These are phyloP conservation scores for Bradysia coprophila DNA, from an alignment of 1,140 invertebrate genomes.

Conservation along the genomic window DNA sequence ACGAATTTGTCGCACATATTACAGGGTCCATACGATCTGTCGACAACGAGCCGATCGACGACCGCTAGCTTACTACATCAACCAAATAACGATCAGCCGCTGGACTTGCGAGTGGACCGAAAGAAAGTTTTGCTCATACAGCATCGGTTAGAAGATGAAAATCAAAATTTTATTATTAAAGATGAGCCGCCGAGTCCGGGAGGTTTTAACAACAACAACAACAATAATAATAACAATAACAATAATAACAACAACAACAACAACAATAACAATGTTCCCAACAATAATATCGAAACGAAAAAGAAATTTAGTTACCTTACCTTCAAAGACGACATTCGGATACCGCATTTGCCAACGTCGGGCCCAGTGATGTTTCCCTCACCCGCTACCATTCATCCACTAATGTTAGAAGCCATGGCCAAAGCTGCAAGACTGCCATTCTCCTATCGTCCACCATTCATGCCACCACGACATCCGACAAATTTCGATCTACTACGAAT, in stretches of 20 bases:
- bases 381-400: slow-evolving; percentile 40
- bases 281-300: slow-evolving; percentile 1
- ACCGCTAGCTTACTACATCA: slow-evolving; percentile 2
- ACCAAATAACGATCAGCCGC: slow-evolving; percentile 38
- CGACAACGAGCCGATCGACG: slow-evolving; percentile 14
- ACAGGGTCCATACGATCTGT: slow-evolving; percentile 26
- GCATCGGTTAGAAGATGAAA: slow-evolving; percentile 45
- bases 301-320: background rate
- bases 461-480: slow-evolving; percentile 17
- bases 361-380: slow-evolving; percentile 30
- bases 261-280: slow-evolving; percentile 6
- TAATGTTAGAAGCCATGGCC: slow-evolving; percentile 52
- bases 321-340: background rate
- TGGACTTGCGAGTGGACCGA: slow-evolving; percentile 64
- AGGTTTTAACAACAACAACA: background rate
- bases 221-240: slow-evolving; percentile 1
- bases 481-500: slow-evolving; percentile 26
- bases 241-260: slow-evolving; percentile 2
- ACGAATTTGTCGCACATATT: slow-evolving; percentile 22
- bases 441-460: slow-evolving; percentile 26
- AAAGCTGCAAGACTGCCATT: slow-evolving; percentile 30
- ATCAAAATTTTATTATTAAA: slow-evolving; percentile 39
- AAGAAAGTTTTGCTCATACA: slow-evolving; percentile 45
- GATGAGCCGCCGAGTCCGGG: slow-evolving; percentile 1
- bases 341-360: slow-evolving; percentile 3